Conservation (phyloP, 2,888 invertebrate genomes). For the Lepeophtheirus nordmannii region DNA sequence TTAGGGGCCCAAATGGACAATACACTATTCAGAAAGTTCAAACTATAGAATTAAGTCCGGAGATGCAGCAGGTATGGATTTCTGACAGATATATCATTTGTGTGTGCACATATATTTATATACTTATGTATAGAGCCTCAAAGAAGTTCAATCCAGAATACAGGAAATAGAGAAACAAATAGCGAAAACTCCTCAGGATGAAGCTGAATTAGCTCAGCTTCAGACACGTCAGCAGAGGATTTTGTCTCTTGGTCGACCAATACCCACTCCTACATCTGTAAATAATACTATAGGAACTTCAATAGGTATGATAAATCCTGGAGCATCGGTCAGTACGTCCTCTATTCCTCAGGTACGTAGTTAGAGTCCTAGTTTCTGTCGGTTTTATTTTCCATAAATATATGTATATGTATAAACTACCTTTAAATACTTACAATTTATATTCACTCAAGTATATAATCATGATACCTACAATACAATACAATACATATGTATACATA, state of each 20-base stretch:
- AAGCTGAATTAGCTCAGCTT: slow-evolving; percentile 43
- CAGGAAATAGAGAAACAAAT: slow-evolving; percentile 45
- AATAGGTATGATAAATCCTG: slow-evolving; percentile 10
- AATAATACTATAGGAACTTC: slow-evolving; percentile 31
- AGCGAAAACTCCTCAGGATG: slow-evolving; percentile 41
- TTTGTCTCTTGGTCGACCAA: slow-evolving; percentile 51
- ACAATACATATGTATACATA: too few species aligned
- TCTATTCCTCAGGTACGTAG: slow-evolving; percentile 33
- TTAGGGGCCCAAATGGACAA: slow-evolving; percentile 23
- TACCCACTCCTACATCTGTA: slow-evolving; percentile 37
- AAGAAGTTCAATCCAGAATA: slow-evolving; percentile 52
- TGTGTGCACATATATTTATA: neutral
- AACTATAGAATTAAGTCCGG: slow-evolving; percentile 54
- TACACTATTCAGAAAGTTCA: slow-evolving; percentile 44
- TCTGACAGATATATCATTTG: neutral
- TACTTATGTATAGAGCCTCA: slow-evolving; percentile 32
- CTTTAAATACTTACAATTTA: too few species aligned
- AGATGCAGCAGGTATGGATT: slow-evolving; percentile 47
- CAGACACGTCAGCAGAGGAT: slow-evolving; percentile 55
- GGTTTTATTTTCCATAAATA: too few species aligned
- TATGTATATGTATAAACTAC: too few species aligned
- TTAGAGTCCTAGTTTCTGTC: slow-evolving; percentile 24
- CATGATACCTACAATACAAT: too few species aligned
- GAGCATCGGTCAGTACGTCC: slow-evolving; percentile 32
- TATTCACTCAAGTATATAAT: too few species aligned